Evolutionary conservation across 2,113 vertebrate genomes (phyloP), one percentile per base, ranked within the genome.

Genomic region (Coturnix japonica): DNA sequence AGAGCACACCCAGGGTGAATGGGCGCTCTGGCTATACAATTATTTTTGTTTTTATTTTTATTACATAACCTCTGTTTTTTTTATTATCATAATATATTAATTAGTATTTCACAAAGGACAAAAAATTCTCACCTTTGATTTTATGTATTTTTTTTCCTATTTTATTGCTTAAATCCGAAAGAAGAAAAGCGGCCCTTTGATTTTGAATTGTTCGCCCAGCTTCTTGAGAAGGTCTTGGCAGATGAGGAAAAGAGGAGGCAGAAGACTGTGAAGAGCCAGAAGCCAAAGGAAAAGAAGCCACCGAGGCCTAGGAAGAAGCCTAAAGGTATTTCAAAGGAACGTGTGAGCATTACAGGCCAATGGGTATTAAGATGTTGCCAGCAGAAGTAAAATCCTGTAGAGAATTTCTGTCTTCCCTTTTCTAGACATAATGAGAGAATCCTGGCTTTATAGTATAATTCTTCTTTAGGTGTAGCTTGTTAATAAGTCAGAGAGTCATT

Each of bases 151-250:
- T 53, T 28, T 28, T 26, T 9, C 15, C 31, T 71, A 13, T 89
- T 83, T 92, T 59, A 74, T 89, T 96, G 41, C 89, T 96, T 95
- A 67, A 85, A 57, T 83, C 93, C 84, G 44, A 72, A 82, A 99
- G 99, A 97, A 96, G 99, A 99, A 91, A 98, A 98, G 91, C 97
- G 97, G 6, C 98, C 98, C 63, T 98, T 99, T 97, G 99, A 99
- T 96, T 98, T 99, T 59, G 98, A 99, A 81, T 99, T 98, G 96
- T 99, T 99, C 96, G 98, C 98, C 37, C 98, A 98, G 72, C 97
- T 99, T 63, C 98, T 99, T 74, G 98, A 98, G 76, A 98, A 98
- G 93, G 98, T 99, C 81, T 94, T 99, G 79, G 98, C 98, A 85
- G 97, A 98, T 81, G 98, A 99, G 83, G 96, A 98, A 86, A 98